phyloP scores from a whole-genome alignment of 2,113 vertebrate species.

The Cricetomys ansorgei region DNA sequence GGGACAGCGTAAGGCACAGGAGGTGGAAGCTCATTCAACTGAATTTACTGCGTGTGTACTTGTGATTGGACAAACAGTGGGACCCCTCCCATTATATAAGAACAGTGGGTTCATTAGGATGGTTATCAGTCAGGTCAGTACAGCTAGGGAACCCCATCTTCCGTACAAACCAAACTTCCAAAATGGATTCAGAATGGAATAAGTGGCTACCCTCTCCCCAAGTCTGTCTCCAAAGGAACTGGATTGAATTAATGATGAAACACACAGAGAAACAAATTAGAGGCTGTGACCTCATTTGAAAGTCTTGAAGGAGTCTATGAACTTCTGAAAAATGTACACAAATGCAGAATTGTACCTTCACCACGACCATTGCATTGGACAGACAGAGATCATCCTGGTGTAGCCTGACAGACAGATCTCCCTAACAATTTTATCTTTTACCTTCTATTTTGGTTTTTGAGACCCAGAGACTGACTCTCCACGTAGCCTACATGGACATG shows the following conservation, averaged over 20 bases:
- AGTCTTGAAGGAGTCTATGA: background rate
- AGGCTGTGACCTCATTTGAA: background rate
- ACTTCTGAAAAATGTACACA: background rate
- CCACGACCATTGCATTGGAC: background rate
- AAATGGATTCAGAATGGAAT: background rate
- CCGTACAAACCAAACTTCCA: conserved; percentile 21
- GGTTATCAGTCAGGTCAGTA: conserved; percentile 29
- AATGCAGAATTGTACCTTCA: background rate
- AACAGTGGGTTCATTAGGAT: background rate
- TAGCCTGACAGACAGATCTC: background rate
- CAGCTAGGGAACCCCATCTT: background rate
- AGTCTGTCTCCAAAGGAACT: background rate
- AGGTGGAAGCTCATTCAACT: background rate
- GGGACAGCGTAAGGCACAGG: background rate
- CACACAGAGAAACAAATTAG: background rate
- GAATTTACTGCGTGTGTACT: background rate
- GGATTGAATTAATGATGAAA: background rate
- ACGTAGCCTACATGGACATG: background rate
- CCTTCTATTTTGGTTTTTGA: background rate
- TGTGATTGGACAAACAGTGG: background rate
- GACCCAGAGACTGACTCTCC: background rate
- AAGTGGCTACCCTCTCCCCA: background rate
- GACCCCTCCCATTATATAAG: background rate
- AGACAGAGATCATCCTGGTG: background rate
- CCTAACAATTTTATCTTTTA: background rate